Evolutionary conservation across 2,113 vertebrate species (phyloP).

Genomic region (Poecile atricapillus): DNA sequence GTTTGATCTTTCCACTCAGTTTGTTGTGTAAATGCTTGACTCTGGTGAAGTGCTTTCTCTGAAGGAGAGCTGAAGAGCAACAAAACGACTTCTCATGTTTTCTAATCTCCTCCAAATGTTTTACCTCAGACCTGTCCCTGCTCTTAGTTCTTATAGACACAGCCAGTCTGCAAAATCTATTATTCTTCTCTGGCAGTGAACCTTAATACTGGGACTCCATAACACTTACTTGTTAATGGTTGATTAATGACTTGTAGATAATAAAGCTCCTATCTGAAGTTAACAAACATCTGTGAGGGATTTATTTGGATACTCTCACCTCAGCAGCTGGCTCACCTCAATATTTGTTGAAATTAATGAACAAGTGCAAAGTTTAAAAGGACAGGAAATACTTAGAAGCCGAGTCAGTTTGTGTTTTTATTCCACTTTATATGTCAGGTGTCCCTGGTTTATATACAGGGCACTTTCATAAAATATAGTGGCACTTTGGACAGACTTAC

Average conservation of each 20-base stretch:
- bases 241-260: constrained; percentile 60
- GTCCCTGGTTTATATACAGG: not conserved
- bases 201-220: constrained; percentile 5
- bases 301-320: constrained; percentile 65
- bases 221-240: constrained; percentile 46
- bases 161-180: constrained; percentile 25
- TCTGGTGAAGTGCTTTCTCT: constrained; percentile 23
- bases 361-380: constrained; percentile 54
- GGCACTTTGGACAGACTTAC: not conserved
- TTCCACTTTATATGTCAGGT: constrained; percentile 26
- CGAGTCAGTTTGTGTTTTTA: constrained; percentile 33
- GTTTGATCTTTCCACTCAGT: not conserved
- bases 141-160: constrained; percentile 1
- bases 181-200: constrained; percentile 25
- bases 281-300: constrained; percentile 44
- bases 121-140: constrained; percentile 29
- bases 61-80: not conserved
- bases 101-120: constrained; percentile 45
- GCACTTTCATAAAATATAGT: not conserved
- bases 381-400: constrained; percentile 54
- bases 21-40: constrained; percentile 42
- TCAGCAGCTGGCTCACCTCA: constrained; percentile 52
- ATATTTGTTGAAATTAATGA: constrained; percentile 61
- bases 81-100: constrained; percentile 29
- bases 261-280: constrained; percentile 55